Evolutionary conservation across 2,888 invertebrate species (phyloP), one percentile per base, ranked within the genome.

Genomic region (Ecliptopera silaceata): DNA sequence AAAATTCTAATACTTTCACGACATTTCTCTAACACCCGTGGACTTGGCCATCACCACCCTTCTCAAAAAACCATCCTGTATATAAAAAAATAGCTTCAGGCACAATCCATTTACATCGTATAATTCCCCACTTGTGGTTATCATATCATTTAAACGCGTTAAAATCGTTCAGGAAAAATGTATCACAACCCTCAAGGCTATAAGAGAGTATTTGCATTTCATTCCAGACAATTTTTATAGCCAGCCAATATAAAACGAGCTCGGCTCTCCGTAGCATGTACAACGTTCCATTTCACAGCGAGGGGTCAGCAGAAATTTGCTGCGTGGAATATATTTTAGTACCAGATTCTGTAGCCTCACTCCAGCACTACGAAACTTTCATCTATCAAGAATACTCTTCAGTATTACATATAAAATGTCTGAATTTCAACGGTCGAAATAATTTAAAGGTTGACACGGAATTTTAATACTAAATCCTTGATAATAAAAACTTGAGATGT

Each of bases 131-230:
- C 31, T 31, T 31, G n/a, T 31, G n/a, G n/a, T 31, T 31, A 31
- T 31, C n/a, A 31, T 31, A 11, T 3, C 13, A 34, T 34, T 26
- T 5, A 13, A 6, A 15, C 13, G 6, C 13, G 8, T n/a, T 34
- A 4, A 4, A 34, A 36, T n/a, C n/a, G 12, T 39, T 29, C 31
- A 26, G 29, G 26, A 47, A 17, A 48, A 50, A 34, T 20, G 22
- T 31, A 32, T 29, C 13, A 51, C 36, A 17, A 15, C 26, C 53
- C 41, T 36, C 34, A 13, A 3, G 38, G 6, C 43, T 49, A 56
- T 42, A 34, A 48, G 60, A 64, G 46, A n/a, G 39, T 68, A 64
- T 66, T 64, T 62, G 62, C 66, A 69, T 71, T 64, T 63, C 52
- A 61, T 60, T 56, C 44, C 46, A 59, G 48, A 56, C 62, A 47